Percentiles rank a stretch among this genome's conserved stretches.
Evolutionary conservation across 2,888 invertebrate species (phyloP).

Genomic region (Stenchaetothrips biformis): DNA sequence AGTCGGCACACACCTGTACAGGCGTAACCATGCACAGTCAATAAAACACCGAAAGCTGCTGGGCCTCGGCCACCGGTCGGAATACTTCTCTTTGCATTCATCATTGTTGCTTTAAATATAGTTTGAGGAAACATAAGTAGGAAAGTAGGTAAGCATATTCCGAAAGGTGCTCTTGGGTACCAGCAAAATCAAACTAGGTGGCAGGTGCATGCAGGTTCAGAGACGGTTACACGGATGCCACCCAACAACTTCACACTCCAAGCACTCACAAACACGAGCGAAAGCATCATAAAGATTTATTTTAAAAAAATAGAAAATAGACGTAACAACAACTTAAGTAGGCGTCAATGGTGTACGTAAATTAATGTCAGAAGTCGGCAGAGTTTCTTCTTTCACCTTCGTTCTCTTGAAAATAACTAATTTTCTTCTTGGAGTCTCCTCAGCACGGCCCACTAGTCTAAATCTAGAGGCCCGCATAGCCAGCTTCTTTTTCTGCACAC

Average conservation of each 20-base stretch:
- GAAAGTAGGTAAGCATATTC: background rate
- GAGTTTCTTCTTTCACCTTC: background rate
- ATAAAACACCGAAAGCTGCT: slow-evolving; percentile 5
- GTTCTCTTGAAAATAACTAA: background rate
- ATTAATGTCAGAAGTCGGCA: background rate
- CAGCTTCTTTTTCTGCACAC: background rate
- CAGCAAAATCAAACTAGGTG: background rate
- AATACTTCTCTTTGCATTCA: no score
- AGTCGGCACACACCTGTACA: background rate
- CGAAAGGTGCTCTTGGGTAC: background rate
- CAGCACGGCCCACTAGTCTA: background rate
- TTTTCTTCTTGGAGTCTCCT: background rate
- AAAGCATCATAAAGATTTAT: background rate
- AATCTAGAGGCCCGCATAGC: background rate
- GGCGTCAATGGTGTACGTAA: background rate
- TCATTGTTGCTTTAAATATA: background rate
- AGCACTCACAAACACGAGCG: slow-evolving; percentile 13
- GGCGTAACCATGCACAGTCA: slow-evolving; percentile 6
- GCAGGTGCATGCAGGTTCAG: background rate
- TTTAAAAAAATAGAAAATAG: background rate
- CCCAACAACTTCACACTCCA: background rate
- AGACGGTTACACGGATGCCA: background rate
- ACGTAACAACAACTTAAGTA: background rate
- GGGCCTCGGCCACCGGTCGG: no score
- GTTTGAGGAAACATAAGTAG: slow-evolving; percentile 25